These are phyloP conservation scores for Cheirogaleus major DNA, from an alignment of 2,797 vertebrate genomes.

Conservation along the genomic window DNA sequence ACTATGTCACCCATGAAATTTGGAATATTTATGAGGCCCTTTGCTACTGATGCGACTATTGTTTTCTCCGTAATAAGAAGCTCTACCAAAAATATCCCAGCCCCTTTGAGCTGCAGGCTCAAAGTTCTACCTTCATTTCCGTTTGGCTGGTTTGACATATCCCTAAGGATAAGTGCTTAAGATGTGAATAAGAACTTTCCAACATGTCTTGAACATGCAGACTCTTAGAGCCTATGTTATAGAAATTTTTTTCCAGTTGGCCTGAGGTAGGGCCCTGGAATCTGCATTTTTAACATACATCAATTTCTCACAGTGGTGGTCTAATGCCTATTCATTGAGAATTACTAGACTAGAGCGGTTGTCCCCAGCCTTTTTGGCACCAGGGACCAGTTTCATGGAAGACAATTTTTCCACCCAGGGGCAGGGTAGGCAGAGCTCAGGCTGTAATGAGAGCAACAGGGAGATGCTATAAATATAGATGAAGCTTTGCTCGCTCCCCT, in stretches of 20 bases:
- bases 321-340: background rate
- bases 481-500: no score
- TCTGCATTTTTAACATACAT: background rate
- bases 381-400: no score
- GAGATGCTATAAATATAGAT: no score
- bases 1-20: background rate
- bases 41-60: background rate
- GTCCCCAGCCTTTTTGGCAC: no score
- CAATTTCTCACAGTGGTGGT: background rate
- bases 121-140: conserved; percentile 1
- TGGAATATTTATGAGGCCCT: background rate
- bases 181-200: background rate
- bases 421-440: no score
- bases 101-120: background rate
- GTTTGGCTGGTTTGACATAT: background rate
- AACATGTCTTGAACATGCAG: background rate
- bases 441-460: no score
- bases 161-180: background rate
- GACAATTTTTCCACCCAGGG: no score
- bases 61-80: background rate
- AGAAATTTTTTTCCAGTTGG: background rate
- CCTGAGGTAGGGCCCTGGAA: background rate
- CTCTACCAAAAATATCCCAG: background rate
- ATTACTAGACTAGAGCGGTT: background rate
- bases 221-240: background rate